phyloP scores from a whole-genome alignment of 2,797 vertebrate genomes.

The Anabacerthia variegaticeps region DNA sequence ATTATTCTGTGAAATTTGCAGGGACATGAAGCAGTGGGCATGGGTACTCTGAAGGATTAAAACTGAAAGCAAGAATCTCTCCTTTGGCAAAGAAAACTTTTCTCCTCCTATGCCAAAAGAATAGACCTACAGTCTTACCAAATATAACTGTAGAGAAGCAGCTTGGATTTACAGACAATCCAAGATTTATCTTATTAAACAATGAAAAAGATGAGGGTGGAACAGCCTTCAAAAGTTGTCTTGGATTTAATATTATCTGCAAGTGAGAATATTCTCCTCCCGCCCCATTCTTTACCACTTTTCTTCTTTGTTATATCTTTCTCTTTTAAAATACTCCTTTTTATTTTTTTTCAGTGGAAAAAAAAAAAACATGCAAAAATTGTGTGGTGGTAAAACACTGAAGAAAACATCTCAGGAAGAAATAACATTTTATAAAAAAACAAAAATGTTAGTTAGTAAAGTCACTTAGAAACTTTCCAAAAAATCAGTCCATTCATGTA shows the following conservation, averaged over 20 bases:
- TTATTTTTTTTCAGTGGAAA: not conserved
- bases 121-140: not conserved
- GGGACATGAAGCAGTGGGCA: not conserved
- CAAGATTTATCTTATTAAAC: not conserved
- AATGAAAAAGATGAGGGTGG: rapidly evolving
- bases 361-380: not conserved
- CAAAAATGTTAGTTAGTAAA: not conserved
- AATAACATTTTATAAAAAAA: not conserved
- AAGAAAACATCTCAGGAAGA: not conserved
- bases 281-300: not conserved
- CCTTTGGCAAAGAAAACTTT: not conserved
- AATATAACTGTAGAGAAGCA: not conserved
- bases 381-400: not conserved
- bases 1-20: not conserved
- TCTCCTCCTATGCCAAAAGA: not conserved
- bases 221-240: not conserved
- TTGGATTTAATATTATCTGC: not conserved
- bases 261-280: not conserved
- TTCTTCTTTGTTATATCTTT: not conserved
- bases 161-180: not conserved
- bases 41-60: slow-evolving; percentile 12
- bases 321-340: not conserved
- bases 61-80: not conserved
- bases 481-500: not conserved
- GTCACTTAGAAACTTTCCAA: not conserved